A percentile compares a stretch with the other conserved stretches of the same genome.
phyloP scores from a whole-genome alignment of 2,113 vertebrate genomes.

The Zapus hudsonius region DNA sequence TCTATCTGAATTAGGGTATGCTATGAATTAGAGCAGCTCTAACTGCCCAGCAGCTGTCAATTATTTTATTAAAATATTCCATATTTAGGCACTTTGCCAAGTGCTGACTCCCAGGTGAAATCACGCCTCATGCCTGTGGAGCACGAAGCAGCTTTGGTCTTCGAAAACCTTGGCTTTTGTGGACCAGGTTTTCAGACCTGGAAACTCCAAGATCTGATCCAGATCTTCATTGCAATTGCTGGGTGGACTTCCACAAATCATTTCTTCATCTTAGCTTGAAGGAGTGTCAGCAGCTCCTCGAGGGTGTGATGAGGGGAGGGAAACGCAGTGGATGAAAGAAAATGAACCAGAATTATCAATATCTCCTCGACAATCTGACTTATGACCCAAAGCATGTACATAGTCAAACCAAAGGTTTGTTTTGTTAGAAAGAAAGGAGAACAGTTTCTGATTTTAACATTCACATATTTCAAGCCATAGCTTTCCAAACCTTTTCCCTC shows the following conservation, averaged over 20 bases:
- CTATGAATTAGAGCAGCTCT: background rate
- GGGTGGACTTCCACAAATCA: background rate
- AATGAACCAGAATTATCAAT: background rate
- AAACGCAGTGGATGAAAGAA: background rate
- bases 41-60: background rate
- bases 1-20: background rate
- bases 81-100: background rate
- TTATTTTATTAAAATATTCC: background rate
- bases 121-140: background rate
- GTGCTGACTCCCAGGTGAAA: background rate
- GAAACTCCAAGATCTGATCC: constrained; percentile 34
- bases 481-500: constrained; percentile 71
- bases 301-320: background rate
- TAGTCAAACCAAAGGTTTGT: constrained; percentile 68
- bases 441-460: constrained; percentile 69
- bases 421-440: constrained; percentile 73
- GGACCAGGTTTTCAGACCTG: background rate
- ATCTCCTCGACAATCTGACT: background rate
- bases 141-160: background rate
- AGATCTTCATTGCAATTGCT: constrained; percentile 28
- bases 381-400: background rate
- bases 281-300: background rate
- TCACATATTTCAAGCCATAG: constrained; percentile 77
- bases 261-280: background rate
- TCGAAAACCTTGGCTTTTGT: background rate